Conservation (phyloP, 2,797 vertebrate species). For the Pangasius sanitwongsei region DNA sequence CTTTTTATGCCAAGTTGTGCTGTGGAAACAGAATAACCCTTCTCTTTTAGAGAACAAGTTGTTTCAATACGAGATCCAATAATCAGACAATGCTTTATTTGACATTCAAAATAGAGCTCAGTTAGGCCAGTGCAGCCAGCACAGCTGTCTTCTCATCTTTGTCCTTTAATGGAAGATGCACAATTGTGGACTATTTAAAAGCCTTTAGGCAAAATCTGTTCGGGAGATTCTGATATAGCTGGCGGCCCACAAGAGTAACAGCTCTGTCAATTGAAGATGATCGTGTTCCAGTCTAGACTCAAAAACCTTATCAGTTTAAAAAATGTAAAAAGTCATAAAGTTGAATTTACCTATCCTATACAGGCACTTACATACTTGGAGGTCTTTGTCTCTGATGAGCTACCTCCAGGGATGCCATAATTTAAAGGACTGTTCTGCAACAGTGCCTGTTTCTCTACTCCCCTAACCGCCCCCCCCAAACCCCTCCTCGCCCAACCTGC, state of each 20-base stretch:
- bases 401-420: not conserved
- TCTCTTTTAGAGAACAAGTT: not conserved
- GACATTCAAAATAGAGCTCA: not conserved
- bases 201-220: not conserved
- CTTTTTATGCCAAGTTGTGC: not conserved
- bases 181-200: not conserved
- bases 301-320: not conserved
- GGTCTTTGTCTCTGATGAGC: not conserved
- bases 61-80: not conserved
- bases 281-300: not conserved
- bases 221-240: not conserved
- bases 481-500: no score
- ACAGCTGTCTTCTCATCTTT: not conserved
- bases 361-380: not conserved
- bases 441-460: constrained; percentile 52
- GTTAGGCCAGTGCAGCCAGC: not conserved
- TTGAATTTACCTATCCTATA: not conserved
- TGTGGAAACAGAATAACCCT: not conserved
- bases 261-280: not conserved
- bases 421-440: constrained; percentile 18
- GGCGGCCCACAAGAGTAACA: not conserved
- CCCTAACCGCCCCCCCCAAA: no score
- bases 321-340: not conserved
- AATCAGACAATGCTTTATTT: not conserved
- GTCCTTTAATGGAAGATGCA: not conserved